Conservation (phyloP, 2,113 vertebrate genomes). For the Paracanthobrama guichenoti region DNA sequence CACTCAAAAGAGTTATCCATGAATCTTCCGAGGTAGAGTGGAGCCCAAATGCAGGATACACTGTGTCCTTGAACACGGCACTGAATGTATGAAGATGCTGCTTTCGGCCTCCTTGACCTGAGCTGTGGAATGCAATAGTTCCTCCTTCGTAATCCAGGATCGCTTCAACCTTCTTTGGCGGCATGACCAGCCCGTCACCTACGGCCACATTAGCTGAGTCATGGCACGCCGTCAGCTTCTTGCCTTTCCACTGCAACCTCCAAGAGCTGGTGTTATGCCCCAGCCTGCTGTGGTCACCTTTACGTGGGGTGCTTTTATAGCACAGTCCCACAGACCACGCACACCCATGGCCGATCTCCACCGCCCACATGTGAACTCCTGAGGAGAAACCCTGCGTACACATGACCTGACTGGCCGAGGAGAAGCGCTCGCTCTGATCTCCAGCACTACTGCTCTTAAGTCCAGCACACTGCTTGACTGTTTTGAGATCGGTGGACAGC, state of each 20-base stretch:
- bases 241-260: conserved; percentile 74
- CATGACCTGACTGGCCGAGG: conserved; percentile 63
- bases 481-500: conserved; percentile 67
- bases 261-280: conserved; percentile 73
- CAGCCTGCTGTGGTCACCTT: conserved; percentile 70
- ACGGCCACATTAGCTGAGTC: conserved; percentile 59
- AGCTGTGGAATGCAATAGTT: conserved; percentile 65
- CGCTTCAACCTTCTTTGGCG: conserved; percentile 64
- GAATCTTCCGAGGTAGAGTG: conserved; percentile 72
- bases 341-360: conserved; percentile 65
- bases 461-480: conserved; percentile 62
- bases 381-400: conserved; percentile 68
- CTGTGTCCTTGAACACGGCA: conserved; percentile 63
- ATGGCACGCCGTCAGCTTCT: conserved; percentile 70
- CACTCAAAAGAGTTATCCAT: conserved; percentile 72
- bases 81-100: conserved; percentile 73
- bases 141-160: conserved; percentile 69
- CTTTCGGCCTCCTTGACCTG: conserved; percentile 50
- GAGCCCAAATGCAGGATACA: conserved; percentile 74
- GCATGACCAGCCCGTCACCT: conserved; percentile 31
- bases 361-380: conserved; percentile 70
- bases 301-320: conserved; percentile 67
- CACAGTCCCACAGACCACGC: conserved; percentile 73
- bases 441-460: conserved; percentile 41
- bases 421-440: conserved; percentile 68